Conservation (phyloP, 2,113 vertebrate genomes). For the Bothrops jararaca region DNA sequence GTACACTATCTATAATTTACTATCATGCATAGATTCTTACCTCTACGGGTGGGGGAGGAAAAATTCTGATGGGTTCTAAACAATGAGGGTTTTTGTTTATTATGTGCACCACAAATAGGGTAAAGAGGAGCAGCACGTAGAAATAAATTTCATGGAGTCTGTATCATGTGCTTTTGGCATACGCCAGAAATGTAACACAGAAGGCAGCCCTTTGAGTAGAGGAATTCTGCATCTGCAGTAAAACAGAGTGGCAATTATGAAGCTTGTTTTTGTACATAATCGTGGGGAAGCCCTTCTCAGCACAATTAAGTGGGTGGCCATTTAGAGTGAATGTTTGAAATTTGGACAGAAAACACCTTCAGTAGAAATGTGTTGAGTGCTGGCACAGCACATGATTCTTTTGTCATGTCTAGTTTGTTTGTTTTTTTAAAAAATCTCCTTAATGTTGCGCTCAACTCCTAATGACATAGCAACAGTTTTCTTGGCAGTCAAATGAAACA, state of each 20-base stretch:
- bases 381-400: neutral
- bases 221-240: neutral
- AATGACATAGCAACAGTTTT: neutral
- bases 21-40: neutral
- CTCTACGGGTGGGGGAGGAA: neutral
- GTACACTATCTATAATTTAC: neutral
- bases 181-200: neutral
- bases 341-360: neutral
- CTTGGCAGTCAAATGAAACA: neutral
- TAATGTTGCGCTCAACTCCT: neutral
- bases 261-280: neutral
- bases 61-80: neutral
- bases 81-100: neutral
- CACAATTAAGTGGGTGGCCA: neutral
- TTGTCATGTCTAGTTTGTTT: neutral
- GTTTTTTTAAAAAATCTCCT: neutral
- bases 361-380: neutral
- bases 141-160: slow-evolving; percentile 1
- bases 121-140: neutral
- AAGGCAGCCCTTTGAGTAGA: neutral
- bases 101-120: neutral
- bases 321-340: neutral
- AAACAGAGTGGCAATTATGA: neutral
- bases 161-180: neutral
- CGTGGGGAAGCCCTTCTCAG: neutral